Evolutionary conservation across 2,113 vertebrate species (phyloP).

Genomic region (Hippolais icterina): DNA sequence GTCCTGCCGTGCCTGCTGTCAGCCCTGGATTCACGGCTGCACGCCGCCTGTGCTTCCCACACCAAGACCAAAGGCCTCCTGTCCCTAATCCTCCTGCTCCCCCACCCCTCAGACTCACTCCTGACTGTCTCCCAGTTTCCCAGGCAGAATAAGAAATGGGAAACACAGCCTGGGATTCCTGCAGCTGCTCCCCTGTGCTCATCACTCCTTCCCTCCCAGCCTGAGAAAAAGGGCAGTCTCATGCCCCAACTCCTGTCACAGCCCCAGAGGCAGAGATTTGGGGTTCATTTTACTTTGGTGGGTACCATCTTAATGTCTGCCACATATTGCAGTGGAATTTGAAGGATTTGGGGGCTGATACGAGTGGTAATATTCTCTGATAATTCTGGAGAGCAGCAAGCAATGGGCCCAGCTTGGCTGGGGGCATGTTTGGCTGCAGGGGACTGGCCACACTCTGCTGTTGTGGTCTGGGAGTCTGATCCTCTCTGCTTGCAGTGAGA

Average conservation of each 20-base stretch:
- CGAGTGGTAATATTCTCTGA: background rate
- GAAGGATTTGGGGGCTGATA: background rate
- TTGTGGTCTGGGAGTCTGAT: background rate
- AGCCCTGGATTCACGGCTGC: background rate
- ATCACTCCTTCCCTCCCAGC: background rate
- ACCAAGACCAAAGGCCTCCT: background rate
- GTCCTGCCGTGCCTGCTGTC: background rate
- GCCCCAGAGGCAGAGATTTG: background rate
- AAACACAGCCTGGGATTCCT: background rate
- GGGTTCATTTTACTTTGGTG: background rate
- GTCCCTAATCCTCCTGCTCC: background rate
- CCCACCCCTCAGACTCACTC: background rate
- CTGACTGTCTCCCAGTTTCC: background rate
- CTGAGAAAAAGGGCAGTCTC: background rate
- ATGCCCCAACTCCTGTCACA: background rate
- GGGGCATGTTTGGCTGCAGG: background rate
- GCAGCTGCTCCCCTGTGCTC: background rate
- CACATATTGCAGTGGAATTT: background rate
- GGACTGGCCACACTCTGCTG: background rate
- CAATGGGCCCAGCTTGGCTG: background rate
- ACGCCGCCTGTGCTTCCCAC: background rate
- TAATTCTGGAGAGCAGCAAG: background rate
- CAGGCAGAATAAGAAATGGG: background rate
- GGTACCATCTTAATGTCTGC: background rate
- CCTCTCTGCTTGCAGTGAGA: background rate